phyloP scores from a whole-genome alignment of 1,140 invertebrate genomes.

The Drosophila pachea region DNA sequence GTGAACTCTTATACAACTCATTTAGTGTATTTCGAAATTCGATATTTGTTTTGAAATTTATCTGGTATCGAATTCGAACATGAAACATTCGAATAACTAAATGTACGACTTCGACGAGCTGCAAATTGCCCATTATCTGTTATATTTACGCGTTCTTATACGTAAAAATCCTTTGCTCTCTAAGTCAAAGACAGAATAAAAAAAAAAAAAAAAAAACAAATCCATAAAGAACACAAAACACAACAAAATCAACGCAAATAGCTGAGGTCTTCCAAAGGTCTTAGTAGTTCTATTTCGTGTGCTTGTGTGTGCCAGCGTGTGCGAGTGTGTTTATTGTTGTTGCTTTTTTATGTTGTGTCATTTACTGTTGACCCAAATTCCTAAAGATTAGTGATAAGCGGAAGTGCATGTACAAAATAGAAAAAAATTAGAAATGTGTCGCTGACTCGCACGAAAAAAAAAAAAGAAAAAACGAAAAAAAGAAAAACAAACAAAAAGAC shows the following conservation, averaged over 20 bases:
- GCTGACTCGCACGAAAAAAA: slow-evolving; percentile 5
- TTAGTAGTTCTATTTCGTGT: slow-evolving; percentile 5
- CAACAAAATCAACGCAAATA: slow-evolving; percentile 17
- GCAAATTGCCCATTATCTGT: too few species aligned
- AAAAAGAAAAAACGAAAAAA: slow-evolving; percentile 26
- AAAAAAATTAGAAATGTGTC: slow-evolving; percentile 49
- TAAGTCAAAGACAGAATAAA: neutral
- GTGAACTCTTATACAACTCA: too few species aligned
- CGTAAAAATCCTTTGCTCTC: neutral
- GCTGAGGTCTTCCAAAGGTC: slow-evolving; percentile 1
- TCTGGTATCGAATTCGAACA: too few species aligned
- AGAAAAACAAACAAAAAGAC: slow-evolving; percentile 15
- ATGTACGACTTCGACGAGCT: too few species aligned
- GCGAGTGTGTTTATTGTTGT: slow-evolving; percentile 11
- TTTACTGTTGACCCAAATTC: slow-evolving; percentile 60
- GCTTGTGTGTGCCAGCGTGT: neutral
- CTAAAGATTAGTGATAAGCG: slow-evolving; percentile 65
- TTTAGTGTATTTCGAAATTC: too few species aligned
- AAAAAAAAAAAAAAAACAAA: neutral
- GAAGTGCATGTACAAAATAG: slow-evolving; percentile 65
- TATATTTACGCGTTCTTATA: too few species aligned
- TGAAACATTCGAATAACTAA: too few species aligned
- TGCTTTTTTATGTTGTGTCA: slow-evolving; percentile 35
- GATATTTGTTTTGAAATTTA: too few species aligned
- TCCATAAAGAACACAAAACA: neutral